phyloP scores from a whole-genome alignment of 2,113 vertebrate species.

The Pipa parva region DNA sequence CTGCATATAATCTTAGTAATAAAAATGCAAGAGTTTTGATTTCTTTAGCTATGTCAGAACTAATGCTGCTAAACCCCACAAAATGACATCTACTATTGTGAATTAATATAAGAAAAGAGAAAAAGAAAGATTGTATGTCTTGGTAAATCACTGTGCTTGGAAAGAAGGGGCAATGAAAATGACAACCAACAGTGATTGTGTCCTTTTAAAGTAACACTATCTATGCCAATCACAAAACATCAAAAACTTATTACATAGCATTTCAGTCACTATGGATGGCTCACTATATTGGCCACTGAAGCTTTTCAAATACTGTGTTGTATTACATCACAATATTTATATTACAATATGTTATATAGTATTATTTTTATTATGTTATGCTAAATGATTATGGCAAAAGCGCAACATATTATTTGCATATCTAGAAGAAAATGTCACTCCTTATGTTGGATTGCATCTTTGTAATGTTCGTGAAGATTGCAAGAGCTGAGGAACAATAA shows the following conservation, averaged over 20 bases:
- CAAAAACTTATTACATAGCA: neutral
- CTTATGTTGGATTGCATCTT: too few relatives aligned
- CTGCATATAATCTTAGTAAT: conserved; percentile 10
- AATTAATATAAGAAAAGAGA: neutral
- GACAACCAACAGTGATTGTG: neutral
- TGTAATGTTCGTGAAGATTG: too few relatives aligned
- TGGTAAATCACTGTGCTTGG: neutral
- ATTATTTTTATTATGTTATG: too few relatives aligned
- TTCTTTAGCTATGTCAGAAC: conserved; percentile 5
- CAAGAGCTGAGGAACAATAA: too few relatives aligned
- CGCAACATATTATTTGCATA: too few relatives aligned
- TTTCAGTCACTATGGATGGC: too few relatives aligned
- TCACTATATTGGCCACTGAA: too few relatives aligned
- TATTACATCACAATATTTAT: too few relatives aligned
- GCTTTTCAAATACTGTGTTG: too few relatives aligned
- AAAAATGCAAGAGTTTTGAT: conserved; percentile 7
- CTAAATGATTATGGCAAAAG: too few relatives aligned
- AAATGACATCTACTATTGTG: neutral
- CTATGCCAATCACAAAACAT: neutral
- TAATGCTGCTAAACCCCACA: conserved; percentile 1
- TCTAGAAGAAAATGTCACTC: too few relatives aligned
- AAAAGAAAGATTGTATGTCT: neutral
- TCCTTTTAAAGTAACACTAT: neutral
- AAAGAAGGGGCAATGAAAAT: neutral
- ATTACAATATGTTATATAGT: too few relatives aligned